Evolutionary conservation across 2,888 invertebrate genomes (phyloP), one percentile per base, ranked within the genome.

Genomic region (Melangyna quadrimaculata): DNA sequence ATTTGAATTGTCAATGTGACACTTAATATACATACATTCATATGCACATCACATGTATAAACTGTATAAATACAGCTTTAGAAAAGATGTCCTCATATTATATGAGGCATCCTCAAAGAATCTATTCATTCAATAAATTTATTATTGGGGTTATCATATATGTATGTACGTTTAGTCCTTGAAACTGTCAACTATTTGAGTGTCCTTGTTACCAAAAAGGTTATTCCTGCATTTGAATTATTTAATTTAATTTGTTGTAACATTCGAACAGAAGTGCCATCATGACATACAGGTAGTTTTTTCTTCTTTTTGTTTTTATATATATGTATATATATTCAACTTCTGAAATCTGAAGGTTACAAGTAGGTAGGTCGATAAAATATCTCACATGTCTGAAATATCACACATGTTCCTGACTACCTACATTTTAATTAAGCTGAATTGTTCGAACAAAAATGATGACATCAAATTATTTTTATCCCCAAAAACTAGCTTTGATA

Each of bases 161-260:
- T 51, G 14, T 51, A 24, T 22, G 22, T 22, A 48, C n/a, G n/a
- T 72, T 40, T 51, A 55, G 40, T 80, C 71, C 65, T 77, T 71
- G 70, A 71, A 72, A 71, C 32, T 48, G 29, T n/a, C 45, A 67
- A 75, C 35, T 55, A 67, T 70, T n/a, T 70, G 48, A 63, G 32
- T 63, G 77, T 77, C 63, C 70, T 70, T 71, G 53, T 65, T 63
- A 10, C 59, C 17, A 29, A 51, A 70, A 22, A 40, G 27, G 29
- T 70, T 24, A 22, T 63, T 32, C 7, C 43, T 43, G 9, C 17
- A 55, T 51, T 83, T 75, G 57, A 74, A 65, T 74, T 74, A 70
- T 78, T 78, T 78, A 78, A 48, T 74, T 74, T 70, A 74, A 70
- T 57, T 78, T 70, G 48, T 70, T 74, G 63, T 35, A 65, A 74